Percentiles rank a stretch among this genome's conserved stretches.
Conservation (phyloP, 53 echinoderm and acorn worm species). For the Patiria pectinifera region DNA sequence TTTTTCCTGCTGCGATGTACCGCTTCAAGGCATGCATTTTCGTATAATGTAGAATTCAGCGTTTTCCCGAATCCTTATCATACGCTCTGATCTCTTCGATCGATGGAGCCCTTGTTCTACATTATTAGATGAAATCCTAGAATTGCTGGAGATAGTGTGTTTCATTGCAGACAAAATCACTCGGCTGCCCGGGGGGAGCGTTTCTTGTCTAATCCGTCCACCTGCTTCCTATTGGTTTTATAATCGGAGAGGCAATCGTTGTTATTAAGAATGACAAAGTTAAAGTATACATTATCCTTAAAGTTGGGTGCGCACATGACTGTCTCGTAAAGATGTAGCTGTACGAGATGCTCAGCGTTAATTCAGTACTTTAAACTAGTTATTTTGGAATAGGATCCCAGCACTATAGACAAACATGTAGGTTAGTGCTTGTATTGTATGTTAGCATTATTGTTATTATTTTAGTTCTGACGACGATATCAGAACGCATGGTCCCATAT, state of each 20-base stretch:
- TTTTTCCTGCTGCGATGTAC: neutral
- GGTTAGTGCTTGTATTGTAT: too few relatives aligned
- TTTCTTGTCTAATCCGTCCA: constrained; percentile 5
- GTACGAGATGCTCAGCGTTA: too few relatives aligned
- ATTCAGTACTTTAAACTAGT: too few relatives aligned
- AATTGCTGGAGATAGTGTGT: neutral
- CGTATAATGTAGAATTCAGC: neutral
- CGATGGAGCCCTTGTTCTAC: neutral
- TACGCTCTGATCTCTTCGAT: neutral
- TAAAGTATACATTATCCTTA: too few relatives aligned
- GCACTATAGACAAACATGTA: too few relatives aligned
- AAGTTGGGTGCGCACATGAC: too few relatives aligned
- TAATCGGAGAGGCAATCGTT: neutral
- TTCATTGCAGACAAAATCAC: neutral
- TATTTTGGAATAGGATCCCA: too few relatives aligned
- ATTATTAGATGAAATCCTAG: neutral
- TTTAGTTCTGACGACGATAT: too few relatives aligned
- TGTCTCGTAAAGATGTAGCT: too few relatives aligned
- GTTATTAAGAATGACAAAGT: too few relatives aligned
- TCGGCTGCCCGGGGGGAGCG: neutral
- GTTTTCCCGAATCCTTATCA: neutral
- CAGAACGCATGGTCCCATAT: too few relatives aligned
- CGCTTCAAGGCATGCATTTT: neutral
- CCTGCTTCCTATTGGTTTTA: constrained; percentile 8
- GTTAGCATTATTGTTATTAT: too few relatives aligned